Conservation (phyloP, 2,888 invertebrate species). For the Calephelis perditalis region DNA sequence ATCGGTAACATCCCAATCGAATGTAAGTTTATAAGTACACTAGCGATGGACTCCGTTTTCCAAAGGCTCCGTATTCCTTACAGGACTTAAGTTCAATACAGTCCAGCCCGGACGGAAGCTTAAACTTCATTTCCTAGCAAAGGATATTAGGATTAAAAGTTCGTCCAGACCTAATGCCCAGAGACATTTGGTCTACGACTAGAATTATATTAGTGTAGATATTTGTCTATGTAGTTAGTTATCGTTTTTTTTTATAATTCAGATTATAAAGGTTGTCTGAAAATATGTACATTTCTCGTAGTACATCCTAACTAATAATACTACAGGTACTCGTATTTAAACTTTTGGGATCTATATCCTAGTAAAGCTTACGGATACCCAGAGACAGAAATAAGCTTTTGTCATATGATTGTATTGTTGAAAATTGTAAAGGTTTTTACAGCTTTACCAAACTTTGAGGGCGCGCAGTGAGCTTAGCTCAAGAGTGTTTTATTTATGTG, state of each 20-base stretch:
- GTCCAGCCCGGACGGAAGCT: conserved; percentile 46
- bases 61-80: conserved; percentile 39
- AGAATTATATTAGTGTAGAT: conserved; percentile 31
- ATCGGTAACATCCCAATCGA: conserved; percentile 10
- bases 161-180: conserved; percentile 48
- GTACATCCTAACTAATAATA: too few species aligned
- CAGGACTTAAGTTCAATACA: conserved; percentile 42
- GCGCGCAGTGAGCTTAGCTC: too few species aligned
- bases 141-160: conserved; percentile 71
- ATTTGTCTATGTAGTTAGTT: conserved; percentile 26
- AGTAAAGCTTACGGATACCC: too few species aligned
- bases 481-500: too few species aligned
- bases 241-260: not conserved
- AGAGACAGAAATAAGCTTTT: too few species aligned
- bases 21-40: conserved; percentile 28
- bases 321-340: too few species aligned
- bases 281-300: too few species aligned
- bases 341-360: too few species aligned
- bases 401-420: too few species aligned
- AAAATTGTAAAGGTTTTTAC: too few species aligned
- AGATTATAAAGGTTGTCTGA: too few species aligned
- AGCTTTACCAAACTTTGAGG: too few species aligned
- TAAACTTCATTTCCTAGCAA: conserved; percentile 68
- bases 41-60: conserved; percentile 30
- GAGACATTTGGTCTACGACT: conserved; percentile 42